Conservation (phyloP, 2,113 vertebrate species). For the Megalops atlanticus region DNA sequence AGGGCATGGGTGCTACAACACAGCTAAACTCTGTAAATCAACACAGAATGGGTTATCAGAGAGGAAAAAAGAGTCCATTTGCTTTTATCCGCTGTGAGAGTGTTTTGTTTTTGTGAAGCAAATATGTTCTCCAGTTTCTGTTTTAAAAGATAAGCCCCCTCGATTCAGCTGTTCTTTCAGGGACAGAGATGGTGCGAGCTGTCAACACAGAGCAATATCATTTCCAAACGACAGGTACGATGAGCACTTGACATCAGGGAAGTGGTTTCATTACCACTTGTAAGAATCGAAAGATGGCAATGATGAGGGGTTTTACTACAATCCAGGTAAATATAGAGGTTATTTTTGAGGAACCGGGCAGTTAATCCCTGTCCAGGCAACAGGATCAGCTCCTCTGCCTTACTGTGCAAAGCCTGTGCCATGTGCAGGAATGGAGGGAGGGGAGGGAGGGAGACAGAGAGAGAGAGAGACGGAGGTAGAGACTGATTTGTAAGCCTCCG, state of each 20-base stretch:
- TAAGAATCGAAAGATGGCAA: background rate
- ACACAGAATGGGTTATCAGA: background rate
- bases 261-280: constrained; percentile 9
- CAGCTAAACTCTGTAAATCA: background rate
- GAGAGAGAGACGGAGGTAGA: background rate
- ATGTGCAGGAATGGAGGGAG: background rate
- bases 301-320: constrained; percentile 3
- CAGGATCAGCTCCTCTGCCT: background rate
- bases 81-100: background rate
- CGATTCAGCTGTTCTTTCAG: background rate
- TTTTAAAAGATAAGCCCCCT: constrained; percentile 7
- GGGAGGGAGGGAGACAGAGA: background rate
- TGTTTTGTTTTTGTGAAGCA: constrained; percentile 7
- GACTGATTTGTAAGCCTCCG: no score
- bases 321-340: constrained; percentile 9
- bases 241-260: background rate
- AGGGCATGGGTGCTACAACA: background rate
- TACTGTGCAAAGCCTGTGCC: background rate
- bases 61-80: background rate
- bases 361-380: constrained; percentile 16
- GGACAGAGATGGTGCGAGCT: background rate
- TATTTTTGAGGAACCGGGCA: background rate
- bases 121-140: background rate
- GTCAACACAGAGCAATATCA: background rate
- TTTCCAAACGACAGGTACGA: background rate